phyloP scores from a whole-genome alignment of 2,113 vertebrate genomes.

The Seriola dumerili region DNA sequence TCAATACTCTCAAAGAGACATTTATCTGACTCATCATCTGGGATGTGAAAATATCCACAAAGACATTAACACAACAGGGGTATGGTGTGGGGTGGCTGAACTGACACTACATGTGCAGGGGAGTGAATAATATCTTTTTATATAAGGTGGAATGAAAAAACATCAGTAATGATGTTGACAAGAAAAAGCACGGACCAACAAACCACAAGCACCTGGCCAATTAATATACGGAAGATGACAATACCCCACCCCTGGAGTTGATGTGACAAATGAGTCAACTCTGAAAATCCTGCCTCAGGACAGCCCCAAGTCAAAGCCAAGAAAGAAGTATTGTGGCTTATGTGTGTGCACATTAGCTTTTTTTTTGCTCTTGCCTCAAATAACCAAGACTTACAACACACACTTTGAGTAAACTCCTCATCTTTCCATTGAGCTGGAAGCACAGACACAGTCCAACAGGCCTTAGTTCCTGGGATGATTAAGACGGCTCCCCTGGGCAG shows the following conservation, averaged over 20 bases:
- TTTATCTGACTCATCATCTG: too few relatives aligned
- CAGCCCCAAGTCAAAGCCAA: not conserved
- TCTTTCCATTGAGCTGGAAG: slow-evolving; percentile 25
- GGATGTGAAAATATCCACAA: too few relatives aligned
- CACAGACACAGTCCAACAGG: slow-evolving; percentile 19
- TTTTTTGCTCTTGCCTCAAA: slow-evolving; percentile 11
- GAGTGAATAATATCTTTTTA: too few relatives aligned
- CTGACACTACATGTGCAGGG: too few relatives aligned
- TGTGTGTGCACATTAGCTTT: not conserved
- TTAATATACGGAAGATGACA: not conserved
- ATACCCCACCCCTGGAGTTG: too few relatives aligned
- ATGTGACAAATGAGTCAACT: not conserved
- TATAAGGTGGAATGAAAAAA: not conserved
- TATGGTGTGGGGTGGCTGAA: too few relatives aligned
- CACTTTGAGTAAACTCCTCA: slow-evolving; percentile 11
- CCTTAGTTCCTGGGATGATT: slow-evolving; percentile 49
- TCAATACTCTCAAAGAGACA: too few relatives aligned
- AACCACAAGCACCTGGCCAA: not conserved
- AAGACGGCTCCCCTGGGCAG: slow-evolving; percentile 44
- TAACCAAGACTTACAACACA: slow-evolving; percentile 26
- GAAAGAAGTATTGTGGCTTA: not conserved
- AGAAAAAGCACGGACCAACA: too few relatives aligned
- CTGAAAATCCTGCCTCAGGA: not conserved
- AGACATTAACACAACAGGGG: too few relatives aligned
- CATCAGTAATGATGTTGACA: not conserved